Conservation (phyloP, 1,140 invertebrate genomes). For the Drosophila guanche region DNA sequence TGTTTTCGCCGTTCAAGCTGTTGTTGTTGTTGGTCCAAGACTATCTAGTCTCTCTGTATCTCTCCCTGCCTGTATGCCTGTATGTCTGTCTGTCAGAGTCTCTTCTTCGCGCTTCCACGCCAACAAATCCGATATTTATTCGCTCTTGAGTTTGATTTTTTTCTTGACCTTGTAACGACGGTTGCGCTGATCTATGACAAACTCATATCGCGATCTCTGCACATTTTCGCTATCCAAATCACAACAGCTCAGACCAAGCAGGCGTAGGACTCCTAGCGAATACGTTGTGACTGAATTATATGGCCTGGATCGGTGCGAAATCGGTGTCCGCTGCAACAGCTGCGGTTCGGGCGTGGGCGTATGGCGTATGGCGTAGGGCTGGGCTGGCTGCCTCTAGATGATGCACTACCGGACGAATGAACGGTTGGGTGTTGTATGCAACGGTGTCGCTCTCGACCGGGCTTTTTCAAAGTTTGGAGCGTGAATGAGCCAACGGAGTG, state of each 20-base stretch:
- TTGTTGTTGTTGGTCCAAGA: slow-evolving; percentile 36
- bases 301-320: slow-evolving; percentile 63
- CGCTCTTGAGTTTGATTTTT: slow-evolving; percentile 77
- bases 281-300: slow-evolving; percentile 83
- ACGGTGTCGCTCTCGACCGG: neutral
- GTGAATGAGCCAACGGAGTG: slow-evolving; percentile 41
- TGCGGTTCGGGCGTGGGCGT: slow-evolving; percentile 27
- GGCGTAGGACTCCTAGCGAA: slow-evolving; percentile 79
- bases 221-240: slow-evolving; percentile 83
- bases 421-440: neutral
- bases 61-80: neutral
- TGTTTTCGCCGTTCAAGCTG: slow-evolving; percentile 26
- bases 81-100: slow-evolving; percentile 3
- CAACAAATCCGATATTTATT: slow-evolving; percentile 35
- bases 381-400: too few species aligned
- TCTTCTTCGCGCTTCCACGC: slow-evolving; percentile 23
- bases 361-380: neutral
- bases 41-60: slow-evolving; percentile 26
- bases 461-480: slow-evolving; percentile 39
- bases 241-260: slow-evolving; percentile 76
- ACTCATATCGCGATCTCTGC: slow-evolving; percentile 84
- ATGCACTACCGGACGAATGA: neutral
- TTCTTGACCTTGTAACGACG: slow-evolving; percentile 83
- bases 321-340: slow-evolving; percentile 46
- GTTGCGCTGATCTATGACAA: slow-evolving; percentile 83